phyloP scores from a whole-genome alignment of 2,888 invertebrate genomes.

The Nematopogon swammerdamellus region DNA sequence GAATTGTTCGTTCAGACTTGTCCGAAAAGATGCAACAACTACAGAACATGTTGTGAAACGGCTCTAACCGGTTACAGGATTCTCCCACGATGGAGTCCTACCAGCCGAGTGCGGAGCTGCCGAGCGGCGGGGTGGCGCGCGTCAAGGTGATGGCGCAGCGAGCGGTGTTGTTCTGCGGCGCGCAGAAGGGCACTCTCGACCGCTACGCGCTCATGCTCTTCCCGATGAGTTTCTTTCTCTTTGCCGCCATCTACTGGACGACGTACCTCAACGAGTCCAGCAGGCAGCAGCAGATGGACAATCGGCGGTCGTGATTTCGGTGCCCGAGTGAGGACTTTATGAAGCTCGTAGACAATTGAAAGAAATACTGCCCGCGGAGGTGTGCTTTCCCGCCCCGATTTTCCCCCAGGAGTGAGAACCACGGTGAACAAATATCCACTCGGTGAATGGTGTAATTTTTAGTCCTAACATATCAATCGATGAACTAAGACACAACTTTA shows the following conservation, averaged over 20 bases:
- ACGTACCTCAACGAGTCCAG: conserved; percentile 57
- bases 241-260: conserved; percentile 59
- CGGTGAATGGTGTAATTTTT: too few species aligned
- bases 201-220: conserved; percentile 59
- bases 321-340: too few species aligned
- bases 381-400: background rate
- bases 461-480: too few species aligned
- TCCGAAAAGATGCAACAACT: too few species aligned
- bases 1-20: too few species aligned
- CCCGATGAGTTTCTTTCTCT: conserved; percentile 56
- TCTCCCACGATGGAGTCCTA: conserved; percentile 43
- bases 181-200: conserved; percentile 58
- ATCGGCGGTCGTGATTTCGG: background rate
- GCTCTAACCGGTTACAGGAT: conserved; percentile 34
- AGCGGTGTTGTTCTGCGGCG: conserved; percentile 60
- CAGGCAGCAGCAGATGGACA: background rate
- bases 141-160: conserved; percentile 37
- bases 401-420: background rate
- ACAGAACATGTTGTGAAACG: too few species aligned
- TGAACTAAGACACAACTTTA: too few species aligned
- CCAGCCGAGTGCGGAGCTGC: conserved; percentile 27
- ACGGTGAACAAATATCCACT: too few species aligned
- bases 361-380: background rate
- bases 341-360: too few species aligned
- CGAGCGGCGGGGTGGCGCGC: conserved; percentile 24